Evolutionary conservation across 2,888 invertebrate species (phyloP), one percentile per base, ranked within the genome.

Genomic region (Athalia circularis): DNA sequence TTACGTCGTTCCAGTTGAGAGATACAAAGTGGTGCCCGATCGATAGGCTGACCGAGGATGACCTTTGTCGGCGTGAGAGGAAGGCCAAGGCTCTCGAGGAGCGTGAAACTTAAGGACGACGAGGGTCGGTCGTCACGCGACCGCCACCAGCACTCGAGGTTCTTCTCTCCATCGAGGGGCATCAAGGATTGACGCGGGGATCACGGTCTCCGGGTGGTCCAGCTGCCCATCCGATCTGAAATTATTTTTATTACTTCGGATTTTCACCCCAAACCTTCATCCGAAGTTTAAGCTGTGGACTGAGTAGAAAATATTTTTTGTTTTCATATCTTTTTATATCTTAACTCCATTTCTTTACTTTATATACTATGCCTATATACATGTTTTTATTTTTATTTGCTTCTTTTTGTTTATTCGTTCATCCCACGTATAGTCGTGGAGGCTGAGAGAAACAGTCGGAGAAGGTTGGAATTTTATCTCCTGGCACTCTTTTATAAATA

Each of bases 401-500:
- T 61, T 75, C 61, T 54, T 62, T 13, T 62, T 48, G 74, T 75
- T 75, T 75, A 61, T 70, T 70, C 70, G 57, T 70, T 50, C 70
- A 70, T 57, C 70, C 57, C 4, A n/a, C 45, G 45, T 70, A 9
- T 52, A 11, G 7, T 7, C 52, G 8, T 15, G 70, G n/a, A 54
- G 45, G 13, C 13, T 45, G 59, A 47, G 52, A 57, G 29, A 57
- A 29, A 29, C 68, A 54, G 54, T n/a, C 68, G 61, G 11, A 61
- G 11, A 57, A 47, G 70, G 57, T 57, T 57, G 54, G 52, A 70
- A 70, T 70, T 70, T 57, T 57, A 57, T 70, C 70, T 70, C 70
- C 57, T 57, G 70, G 80, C 82, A 79, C 84, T 84, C 86, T 88
- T 89, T 89, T 88, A 88, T 88, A 89, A 88, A 89, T 89, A 89